These are phyloP conservation scores for Leptodactylus fallax DNA, from an alignment of 2,797 vertebrate genomes.

Conservation along the genomic window DNA sequence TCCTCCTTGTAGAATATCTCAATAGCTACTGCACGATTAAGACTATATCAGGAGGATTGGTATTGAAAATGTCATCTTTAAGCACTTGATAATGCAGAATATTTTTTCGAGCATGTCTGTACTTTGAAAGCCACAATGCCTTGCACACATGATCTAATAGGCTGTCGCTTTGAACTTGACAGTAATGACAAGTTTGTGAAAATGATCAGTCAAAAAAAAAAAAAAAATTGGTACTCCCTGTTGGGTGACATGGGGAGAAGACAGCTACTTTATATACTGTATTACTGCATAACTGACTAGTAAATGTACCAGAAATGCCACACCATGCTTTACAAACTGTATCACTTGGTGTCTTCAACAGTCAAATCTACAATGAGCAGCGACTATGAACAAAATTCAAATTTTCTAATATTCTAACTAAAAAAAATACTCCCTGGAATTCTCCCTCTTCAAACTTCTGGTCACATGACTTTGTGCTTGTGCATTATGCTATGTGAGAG, in stretches of 20 bases:
- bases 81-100: not conserved
- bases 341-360: not conserved
- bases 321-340: not conserved
- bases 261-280: not conserved
- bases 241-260: not conserved
- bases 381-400: not conserved
- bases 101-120: not conserved
- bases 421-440: too few species aligned
- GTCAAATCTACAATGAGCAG: not conserved
- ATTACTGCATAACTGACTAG: not conserved
- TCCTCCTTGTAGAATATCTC: not conserved
- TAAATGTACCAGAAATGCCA: not conserved
- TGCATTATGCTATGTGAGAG: too few species aligned
- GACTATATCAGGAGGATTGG: not conserved
- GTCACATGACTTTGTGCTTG: too few species aligned
- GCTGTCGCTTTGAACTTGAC: not conserved
- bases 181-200: conserved; percentile 23
- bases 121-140: not conserved
- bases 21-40: not conserved
- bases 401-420: too few species aligned
- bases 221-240: too few species aligned
- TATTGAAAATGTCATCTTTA: not conserved
- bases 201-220: conserved; percentile 2
- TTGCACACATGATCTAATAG: not conserved
- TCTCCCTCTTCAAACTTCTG: too few species aligned